Base-by-base conservation (phyloP, 2,888 invertebrate genomes). In the Zonitis immaculata region DNA sequence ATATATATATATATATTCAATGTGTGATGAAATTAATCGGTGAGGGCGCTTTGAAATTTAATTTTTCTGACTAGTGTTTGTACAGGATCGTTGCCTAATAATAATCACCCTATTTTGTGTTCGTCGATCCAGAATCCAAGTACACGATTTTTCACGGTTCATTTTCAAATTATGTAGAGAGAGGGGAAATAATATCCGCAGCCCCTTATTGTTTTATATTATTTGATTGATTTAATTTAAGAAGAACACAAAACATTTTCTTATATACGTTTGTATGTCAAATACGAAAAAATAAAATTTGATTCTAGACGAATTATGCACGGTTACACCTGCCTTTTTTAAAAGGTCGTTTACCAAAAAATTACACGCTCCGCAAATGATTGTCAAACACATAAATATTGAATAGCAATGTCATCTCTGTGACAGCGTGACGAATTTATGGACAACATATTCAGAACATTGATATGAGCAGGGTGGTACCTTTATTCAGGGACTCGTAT, bases 31-130 rank as follows among this genome's bases (percentile, higher is more conserved):
- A 73, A 74, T 74, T 74, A 74, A 73, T 68, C 68, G 67, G 60
- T 54, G 63, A 63, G 66, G 59, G 51, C 53, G 66, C 69, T 69
- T 73, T 73, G 72, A 73, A 72, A 74, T 73, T 71, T 72, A 73
- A 74, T 74, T 74, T 74, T 71, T 72, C 63, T 66, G 63, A 57
- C 54, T 49, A 67, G 65, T 69, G 67, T 68, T 69, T 70, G 66
- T 66, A 62, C 63, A 66, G 66, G 66, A 66, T 67, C 66, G 63
- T 58, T 67, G 63, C 64, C n/a, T n/a, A n/a, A n/a, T 65, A 65
- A 64, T 70, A 67, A 72, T 70, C 69, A 70, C 69, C 35, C 35
- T 18, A 35, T 35, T 18, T 35, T 18, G 35, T 16, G 16, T 35
- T 16, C 35, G 35, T 35, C 35, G 16, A 35, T 35, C 35, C 35